phyloP scores from a whole-genome alignment of 2,797 vertebrate genomes.

The Serranus cabrilla region DNA sequence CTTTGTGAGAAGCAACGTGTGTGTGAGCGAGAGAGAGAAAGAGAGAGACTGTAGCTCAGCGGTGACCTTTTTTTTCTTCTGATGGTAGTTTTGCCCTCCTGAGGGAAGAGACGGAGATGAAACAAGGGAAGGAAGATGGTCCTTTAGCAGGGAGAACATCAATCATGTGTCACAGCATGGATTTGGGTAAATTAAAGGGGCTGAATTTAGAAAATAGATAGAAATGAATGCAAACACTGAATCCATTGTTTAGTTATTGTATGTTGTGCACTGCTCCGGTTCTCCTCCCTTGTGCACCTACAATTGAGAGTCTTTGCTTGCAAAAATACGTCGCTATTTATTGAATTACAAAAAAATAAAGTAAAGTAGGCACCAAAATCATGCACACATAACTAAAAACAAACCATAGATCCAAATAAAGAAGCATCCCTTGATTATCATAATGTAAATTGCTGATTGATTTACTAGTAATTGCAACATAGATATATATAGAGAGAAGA shows the following conservation, averaged over 20 bases:
- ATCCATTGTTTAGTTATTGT: neutral
- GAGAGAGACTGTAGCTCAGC: conserved; percentile 9
- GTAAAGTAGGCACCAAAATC: neutral
- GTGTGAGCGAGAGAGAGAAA: neutral
- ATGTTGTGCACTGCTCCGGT: neutral
- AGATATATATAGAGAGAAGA: neutral
- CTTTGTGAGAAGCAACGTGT: neutral
- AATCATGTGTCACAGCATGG: neutral
- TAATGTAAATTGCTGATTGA: neutral
- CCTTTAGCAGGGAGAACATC: neutral
- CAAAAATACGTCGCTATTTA: neutral
- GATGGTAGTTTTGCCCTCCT: conserved; percentile 33
- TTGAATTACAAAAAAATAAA: neutral
- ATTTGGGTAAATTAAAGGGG: too few species aligned
- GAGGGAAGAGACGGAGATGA: conserved; percentile 19
- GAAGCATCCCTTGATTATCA: neutral
- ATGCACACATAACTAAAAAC: neutral
- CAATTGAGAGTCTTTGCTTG: neutral
- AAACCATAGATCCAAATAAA: neutral
- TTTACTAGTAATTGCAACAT: neutral
- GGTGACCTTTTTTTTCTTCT: conserved; percentile 46
- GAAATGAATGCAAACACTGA: neutral
- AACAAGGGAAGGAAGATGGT: conserved; percentile 5
- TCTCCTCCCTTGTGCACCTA: neutral
- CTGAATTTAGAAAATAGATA: too few species aligned